phyloP scores from a whole-genome alignment of 2,888 invertebrate species.

The Drosophila pseudotalamancana region DNA sequence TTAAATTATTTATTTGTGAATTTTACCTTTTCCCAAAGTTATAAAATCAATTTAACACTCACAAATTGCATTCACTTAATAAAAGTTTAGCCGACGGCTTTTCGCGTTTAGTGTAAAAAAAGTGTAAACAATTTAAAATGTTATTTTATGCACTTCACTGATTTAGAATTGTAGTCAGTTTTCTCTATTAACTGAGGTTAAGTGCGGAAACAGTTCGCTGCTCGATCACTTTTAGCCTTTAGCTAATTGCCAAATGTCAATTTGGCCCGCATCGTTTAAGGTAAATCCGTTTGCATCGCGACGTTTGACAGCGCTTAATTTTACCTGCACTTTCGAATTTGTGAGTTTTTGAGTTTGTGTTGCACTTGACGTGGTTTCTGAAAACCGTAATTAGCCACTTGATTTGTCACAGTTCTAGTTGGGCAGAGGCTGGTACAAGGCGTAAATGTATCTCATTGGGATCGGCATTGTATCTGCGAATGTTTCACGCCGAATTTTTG shows the following conservation, averaged over 20 bases:
- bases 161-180: conserved; percentile 13
- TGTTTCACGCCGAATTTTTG: conserved; percentile 70
- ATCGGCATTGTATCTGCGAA: conserved; percentile 43
- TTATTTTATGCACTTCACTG: conserved; percentile 30
- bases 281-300: conserved; percentile 58
- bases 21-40: conserved; percentile 33
- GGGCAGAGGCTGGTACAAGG: conserved; percentile 12
- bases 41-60: neutral
- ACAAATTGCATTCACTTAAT: conserved; percentile 4
- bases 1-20: neutral
- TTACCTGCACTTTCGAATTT: conserved; percentile 34
- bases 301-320: conserved; percentile 28
- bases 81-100: conserved; percentile 55
- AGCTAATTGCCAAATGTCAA: conserved; percentile 40
- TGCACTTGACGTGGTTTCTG: conserved; percentile 48
- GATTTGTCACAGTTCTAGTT: conserved; percentile 71
- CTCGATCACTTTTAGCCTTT: conserved; percentile 25
- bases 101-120: conserved; percentile 23
- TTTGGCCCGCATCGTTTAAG: conserved; percentile 33
- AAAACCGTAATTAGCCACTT: conserved; percentile 56
- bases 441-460: conserved; percentile 29
- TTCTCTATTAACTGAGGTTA: conserved; percentile 6
- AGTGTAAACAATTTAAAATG: conserved; percentile 14
- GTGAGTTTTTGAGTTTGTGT: neutral
- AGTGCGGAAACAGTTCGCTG: conserved; percentile 27